Base-by-base conservation (phyloP, 2,113 vertebrate species). In the Hydrolagus affinis region DNA sequence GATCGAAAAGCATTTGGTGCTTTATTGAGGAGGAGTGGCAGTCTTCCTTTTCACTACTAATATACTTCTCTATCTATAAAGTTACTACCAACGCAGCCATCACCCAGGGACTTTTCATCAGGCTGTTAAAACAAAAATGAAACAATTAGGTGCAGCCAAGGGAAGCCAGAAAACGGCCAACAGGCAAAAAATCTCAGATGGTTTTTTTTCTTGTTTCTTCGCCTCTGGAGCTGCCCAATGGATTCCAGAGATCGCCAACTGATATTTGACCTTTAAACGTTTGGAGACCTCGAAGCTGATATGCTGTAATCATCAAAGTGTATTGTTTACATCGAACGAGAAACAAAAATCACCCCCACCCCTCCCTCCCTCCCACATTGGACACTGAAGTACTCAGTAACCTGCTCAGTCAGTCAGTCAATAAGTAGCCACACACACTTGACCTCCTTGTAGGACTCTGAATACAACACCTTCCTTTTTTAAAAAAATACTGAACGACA, bases 1-100 rank as follows among this genome's bases (percentile, higher is more conserved):
- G 85, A 86, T 90, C 90, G 89, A 90, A 89, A 90, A 89, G 91
- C 92, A 90, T 89, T 87, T 80, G 85, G 89, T 89, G 89, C 88
- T 88, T 90, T 90, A 89, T 86, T 87, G 88, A 90, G 90, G 88
- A 91, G 88, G 89, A 87, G 88, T 88, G 62, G 12, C 25, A 87
- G 87, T 75, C 88, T 88, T 88, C 87, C 87, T 89, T 90, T 91
- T 93, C 90, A 85, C 89, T 88, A 92, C 89, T 44, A 86, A 89
- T 91, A 87, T 91, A 56, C 77, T 70, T 32, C 0, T 0, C 88
- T 91, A 91, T 91, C 89, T 90, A 91, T 92, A 94, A 93, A 89
- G 87, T 86, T 17, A 2, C 87, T 92, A 91, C 90, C 91, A 91
- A 91, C 88, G 75, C 23, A 25, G 91, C 90, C 90, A 85, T 90